phyloP scores from a whole-genome alignment of 1,140 invertebrate species.

The Parasteatoda tepidariorum region DNA sequence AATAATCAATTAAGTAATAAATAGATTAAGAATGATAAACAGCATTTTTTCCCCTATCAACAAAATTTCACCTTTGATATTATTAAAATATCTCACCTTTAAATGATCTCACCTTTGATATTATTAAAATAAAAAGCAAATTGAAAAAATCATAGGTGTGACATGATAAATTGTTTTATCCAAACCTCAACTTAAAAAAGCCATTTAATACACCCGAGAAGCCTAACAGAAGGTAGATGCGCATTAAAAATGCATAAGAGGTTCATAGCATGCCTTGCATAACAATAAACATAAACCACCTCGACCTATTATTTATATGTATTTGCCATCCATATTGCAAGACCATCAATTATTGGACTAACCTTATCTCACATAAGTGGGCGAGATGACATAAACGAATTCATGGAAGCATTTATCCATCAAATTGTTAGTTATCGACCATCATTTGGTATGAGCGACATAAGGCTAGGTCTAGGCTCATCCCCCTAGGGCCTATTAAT shows the following conservation, averaged over 20 bases:
- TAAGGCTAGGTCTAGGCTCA: background rate
- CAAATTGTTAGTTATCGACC: constrained; percentile 14
- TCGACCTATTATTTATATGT: background rate
- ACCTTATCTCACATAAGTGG: constrained; percentile 1
- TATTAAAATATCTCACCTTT: too few relatives aligned
- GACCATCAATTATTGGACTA: constrained; percentile 29
- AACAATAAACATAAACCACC: constrained; percentile 25
- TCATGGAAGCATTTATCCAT: constrained; percentile 17
- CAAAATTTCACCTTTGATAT: too few relatives aligned
- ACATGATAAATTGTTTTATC: too few relatives aligned
- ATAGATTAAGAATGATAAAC: too few relatives aligned
- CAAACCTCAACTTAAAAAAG: too few relatives aligned
- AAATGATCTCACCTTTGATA: too few relatives aligned
- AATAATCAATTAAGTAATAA: too few relatives aligned
- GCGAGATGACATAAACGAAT: background rate
- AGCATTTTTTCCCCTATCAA: too few relatives aligned
- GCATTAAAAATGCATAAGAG: background rate
- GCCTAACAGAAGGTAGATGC: too few relatives aligned
- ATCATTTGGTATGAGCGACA: background rate
- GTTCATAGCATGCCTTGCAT: background rate
- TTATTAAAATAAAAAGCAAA: too few relatives aligned
- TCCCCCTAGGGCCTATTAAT: constrained; percentile 34
- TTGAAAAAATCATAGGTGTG: too few relatives aligned
- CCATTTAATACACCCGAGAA: too few relatives aligned
- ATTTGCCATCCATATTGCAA: constrained; percentile 14